Percentiles rank a stretch among this genome's conserved stretches.
These are phyloP conservation scores for Bhutanitis thaidina DNA, from an alignment of 2,888 invertebrate genomes.

Conservation along the genomic window DNA sequence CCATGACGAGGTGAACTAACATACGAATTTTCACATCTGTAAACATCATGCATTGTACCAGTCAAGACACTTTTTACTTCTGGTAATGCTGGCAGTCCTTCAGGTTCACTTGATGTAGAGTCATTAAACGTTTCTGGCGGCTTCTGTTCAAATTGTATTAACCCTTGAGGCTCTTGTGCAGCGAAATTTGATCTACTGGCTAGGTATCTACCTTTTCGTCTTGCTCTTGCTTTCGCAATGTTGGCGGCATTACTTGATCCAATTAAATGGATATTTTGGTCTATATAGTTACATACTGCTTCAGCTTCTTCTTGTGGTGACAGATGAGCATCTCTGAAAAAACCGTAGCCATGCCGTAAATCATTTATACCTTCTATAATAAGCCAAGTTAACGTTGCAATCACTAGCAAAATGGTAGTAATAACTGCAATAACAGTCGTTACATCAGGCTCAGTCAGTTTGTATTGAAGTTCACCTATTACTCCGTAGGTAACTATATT, in stretches of 20 bases:
- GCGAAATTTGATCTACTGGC: conserved; percentile 44
- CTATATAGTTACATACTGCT: conserved; percentile 58
- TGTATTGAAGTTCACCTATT: conserved; percentile 49
- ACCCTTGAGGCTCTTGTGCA: conserved; percentile 53
- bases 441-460: conserved; percentile 47
- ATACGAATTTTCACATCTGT: conserved; percentile 51
- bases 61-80: conserved; percentile 36
- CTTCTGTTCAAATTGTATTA: conserved; percentile 38
- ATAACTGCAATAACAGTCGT: conserved; percentile 53
- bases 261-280: conserved; percentile 48
- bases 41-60: conserved; percentile 38
- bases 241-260: conserved; percentile 47
- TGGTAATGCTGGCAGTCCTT: conserved; percentile 46
- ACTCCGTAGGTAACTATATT: conserved; percentile 70
- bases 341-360: conserved; percentile 60
- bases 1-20: conserved; percentile 53
- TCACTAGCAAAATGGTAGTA: conserved; percentile 51
- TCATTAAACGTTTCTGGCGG: conserved; percentile 25
- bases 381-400: conserved; percentile 56
- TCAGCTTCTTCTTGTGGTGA: conserved; percentile 60
- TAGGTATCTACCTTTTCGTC: conserved; percentile 42
- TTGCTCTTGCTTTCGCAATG: conserved; percentile 52
- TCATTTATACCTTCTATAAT: conserved; percentile 59
- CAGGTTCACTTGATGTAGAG: conserved; percentile 35
- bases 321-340: conserved; percentile 61